Base-by-base conservation (phyloP, 2,797 vertebrate genomes). In the Gadopsis marmoratus region DNA sequence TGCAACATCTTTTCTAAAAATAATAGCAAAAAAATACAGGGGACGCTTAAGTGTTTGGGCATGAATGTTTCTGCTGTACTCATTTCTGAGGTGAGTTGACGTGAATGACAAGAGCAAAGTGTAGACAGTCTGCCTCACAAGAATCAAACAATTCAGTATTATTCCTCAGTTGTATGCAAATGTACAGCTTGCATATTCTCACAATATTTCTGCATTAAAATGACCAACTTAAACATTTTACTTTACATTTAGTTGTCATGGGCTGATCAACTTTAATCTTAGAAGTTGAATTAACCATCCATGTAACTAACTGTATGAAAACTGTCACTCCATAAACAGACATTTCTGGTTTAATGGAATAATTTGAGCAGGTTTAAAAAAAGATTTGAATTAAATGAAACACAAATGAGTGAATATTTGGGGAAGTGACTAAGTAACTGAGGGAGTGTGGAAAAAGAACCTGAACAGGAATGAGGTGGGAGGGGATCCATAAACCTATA, bases 341-440 rank as follows among this genome's bases (percentile, higher is more conserved):
- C 14, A 31, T 31, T 60, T 73, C 13, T 17, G 33, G 65, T 58
- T 47, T 50, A 11, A n/a, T 59, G 39, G 21, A 65, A 63, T 73
- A 43, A 56, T 73, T 62, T 67, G 14, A 39, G 63, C 29, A 62
- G 6, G 14, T 33, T 66, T 33, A 0, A 50, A 35, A 58, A 51
- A 51, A 43, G 39, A 3, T 33, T 59, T 12, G 5, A 59, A 47
- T 37, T 5, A 29, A 45, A 21, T 26, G 21, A 59, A 5, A 3
- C 41, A 48, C 29, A 67, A 23, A 61, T 41, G 47, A 54, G 11
- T 47, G 9, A 31, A 29, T 61, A 31, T 69, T 50, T 67, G 16
- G 17, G 29, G 21, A 68, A 59, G 60, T 62, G 74, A 65, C 43
- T 58, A n/a, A 45, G 43, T 33, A 74, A 74, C 29, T 31, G 61